phyloP scores from a whole-genome alignment of 2,113 vertebrate genomes.

The Pollimyrus isidori region DNA sequence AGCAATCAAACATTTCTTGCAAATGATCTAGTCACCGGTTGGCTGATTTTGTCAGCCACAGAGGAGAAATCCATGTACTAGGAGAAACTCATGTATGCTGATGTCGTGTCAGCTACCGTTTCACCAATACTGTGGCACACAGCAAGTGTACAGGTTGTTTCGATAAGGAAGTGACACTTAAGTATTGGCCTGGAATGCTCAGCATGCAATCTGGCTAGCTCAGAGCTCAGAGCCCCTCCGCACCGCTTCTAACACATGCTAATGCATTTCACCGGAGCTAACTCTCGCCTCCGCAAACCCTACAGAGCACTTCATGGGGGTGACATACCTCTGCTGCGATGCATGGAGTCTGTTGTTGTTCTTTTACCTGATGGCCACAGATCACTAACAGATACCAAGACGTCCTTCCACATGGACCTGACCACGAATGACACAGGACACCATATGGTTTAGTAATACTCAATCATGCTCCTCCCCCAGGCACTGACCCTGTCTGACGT shows the following conservation, averaged over 20 bases:
- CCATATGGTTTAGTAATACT: neutral
- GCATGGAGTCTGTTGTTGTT: neutral
- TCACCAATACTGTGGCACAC: neutral
- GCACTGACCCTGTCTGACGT: neutral
- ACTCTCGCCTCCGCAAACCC: neutral
- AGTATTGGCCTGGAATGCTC: neutral
- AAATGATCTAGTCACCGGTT: neutral
- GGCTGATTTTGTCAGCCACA: neutral
- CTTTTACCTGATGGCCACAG: neutral
- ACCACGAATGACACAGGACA: neutral
- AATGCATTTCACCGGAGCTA: neutral
- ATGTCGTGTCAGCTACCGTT: neutral
- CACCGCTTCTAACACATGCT: neutral
- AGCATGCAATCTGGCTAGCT: neutral
- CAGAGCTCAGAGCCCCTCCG: neutral
- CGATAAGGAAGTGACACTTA: neutral
- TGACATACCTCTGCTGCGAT: neutral
- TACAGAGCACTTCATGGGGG: neutral
- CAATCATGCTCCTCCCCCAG: neutral
- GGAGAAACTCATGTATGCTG: neutral
- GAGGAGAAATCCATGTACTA: neutral
- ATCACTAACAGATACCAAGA: neutral
- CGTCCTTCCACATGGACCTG: neutral
- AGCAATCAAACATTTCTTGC: neutral
- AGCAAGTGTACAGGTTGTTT: neutral